Conservation (phyloP, 2,797 vertebrate species). For the Platalea minor region DNA sequence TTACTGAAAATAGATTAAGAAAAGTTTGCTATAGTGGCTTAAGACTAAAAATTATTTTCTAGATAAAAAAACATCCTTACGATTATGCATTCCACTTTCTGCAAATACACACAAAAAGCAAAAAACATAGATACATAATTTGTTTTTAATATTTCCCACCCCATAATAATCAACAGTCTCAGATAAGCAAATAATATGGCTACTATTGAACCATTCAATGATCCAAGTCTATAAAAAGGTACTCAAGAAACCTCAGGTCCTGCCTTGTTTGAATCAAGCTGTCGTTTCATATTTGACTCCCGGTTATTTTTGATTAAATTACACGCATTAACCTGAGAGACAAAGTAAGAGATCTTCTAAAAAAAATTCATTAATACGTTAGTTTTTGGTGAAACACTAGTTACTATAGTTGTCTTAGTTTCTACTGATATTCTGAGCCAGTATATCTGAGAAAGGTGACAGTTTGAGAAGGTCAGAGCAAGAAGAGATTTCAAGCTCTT, state of each 20-base stretch:
- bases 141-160: not conserved
- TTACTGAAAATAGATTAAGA: not conserved
- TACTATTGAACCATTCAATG: not conserved
- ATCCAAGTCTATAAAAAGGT: not conserved
- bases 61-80: not conserved
- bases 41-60: constrained; percentile 2
- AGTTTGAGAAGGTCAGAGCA: not conserved
- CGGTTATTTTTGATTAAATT: not conserved
- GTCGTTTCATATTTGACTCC: not conserved
- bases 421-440: not conserved
- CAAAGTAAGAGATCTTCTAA: not conserved
- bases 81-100: not conserved
- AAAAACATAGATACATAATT: not conserved
- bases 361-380: not conserved
- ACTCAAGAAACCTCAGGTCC: not conserved
- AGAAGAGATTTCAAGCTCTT: not conserved
- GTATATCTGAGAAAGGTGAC: not conserved
- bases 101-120: not conserved
- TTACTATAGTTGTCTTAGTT: not conserved
- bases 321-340: not conserved
- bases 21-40: not conserved
- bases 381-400: not conserved
- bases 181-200: not conserved
- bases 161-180: not conserved
- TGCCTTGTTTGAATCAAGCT: not conserved